Base-by-base conservation (phyloP, 2,888 invertebrate species). In the Endotricha flammealis region DNA sequence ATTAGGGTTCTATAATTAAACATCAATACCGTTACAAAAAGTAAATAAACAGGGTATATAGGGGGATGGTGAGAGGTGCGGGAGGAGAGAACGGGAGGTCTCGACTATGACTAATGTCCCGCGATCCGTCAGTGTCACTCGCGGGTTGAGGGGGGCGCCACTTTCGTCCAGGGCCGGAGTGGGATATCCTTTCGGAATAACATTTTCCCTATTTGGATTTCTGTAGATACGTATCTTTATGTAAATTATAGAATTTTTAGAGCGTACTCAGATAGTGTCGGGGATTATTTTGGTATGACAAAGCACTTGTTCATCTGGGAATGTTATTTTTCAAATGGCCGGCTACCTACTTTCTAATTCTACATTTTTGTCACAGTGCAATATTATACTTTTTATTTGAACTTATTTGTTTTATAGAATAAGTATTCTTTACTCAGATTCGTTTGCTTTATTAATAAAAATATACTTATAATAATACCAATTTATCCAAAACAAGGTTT, bases 41-140 rank as follows among this genome's bases (percentile, higher is more conserved):
- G 85, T 86, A 86, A 86, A 86, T 85, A 86, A 78, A 85, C 76
- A 78, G 79, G 79, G 83, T 79, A 77, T 70, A 66, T 80, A 71
- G 68, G 71, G 79, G 78, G 71, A 65, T 46, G 72, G 76, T 64
- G 79, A 73, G 79, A 69, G 70, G 72, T 69, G 79, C 79, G 79
- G 80, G 79, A 61, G 49, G 65, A 50, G 53, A 48, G 51, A 46
- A 46, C 50, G 60, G 59, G 75, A 71, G 80, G 82, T 70, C 76
- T 74, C 82, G 86, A 88, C 89, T 90, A 91, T 91, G 90, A 91
- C 90, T 90, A 90, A 91, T 90, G 87, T 82, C 73, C 74, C 82
- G 75, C 90, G 88, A 91, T 91, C 88, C 89, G 90, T 91, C 91
- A 90, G 88, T 90, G 91, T 90, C 91, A 81, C 72, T 79, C 74